Conservation (phyloP, 1,140 invertebrate species). For the Scaptodrosophila lebanonensis region DNA sequence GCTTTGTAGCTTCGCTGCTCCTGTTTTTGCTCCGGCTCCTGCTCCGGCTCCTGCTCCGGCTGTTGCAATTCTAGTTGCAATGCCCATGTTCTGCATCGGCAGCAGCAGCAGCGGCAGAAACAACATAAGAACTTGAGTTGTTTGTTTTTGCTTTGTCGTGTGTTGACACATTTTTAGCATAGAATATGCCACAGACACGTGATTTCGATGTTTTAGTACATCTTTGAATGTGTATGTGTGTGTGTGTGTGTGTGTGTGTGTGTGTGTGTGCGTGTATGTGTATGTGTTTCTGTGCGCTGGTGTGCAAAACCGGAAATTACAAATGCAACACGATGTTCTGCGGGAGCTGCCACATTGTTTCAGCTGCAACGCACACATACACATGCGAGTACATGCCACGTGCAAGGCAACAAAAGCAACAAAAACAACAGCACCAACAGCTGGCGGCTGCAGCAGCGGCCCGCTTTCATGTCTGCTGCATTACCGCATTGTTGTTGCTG, state of each 20-base stretch:
- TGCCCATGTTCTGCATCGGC: too few relatives aligned
- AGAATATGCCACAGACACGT: neutral
- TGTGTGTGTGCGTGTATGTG: neutral
- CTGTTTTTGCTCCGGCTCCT: conserved; percentile 16
- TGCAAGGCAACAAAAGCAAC: conserved; percentile 5
- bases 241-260: neutral
- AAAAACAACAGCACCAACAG: neutral
- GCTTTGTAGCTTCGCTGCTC: conserved; percentile 5
- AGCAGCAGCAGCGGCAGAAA: neutral
- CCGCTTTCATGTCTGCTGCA: too few relatives aligned
- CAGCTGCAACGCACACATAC: neutral
- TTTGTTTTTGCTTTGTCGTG: conserved; percentile 66
- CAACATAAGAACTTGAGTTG: conserved; percentile 56
- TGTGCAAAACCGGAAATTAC: conserved; percentile 60
- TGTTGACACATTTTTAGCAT: conserved; percentile 66
- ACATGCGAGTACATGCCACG: too few relatives aligned
- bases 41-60: neutral
- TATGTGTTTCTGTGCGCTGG: conserved; percentile 8
- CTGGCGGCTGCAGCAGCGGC: neutral
- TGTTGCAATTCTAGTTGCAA: neutral
- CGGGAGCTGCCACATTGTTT: conserved; percentile 46
- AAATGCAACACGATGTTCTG: conserved; percentile 70
- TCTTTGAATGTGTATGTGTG: neutral
- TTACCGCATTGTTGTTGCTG: too few relatives aligned
- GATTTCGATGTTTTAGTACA: neutral